Conservation (phyloP, 1,140 invertebrate species). For the Lasioglossum albipes region DNA sequence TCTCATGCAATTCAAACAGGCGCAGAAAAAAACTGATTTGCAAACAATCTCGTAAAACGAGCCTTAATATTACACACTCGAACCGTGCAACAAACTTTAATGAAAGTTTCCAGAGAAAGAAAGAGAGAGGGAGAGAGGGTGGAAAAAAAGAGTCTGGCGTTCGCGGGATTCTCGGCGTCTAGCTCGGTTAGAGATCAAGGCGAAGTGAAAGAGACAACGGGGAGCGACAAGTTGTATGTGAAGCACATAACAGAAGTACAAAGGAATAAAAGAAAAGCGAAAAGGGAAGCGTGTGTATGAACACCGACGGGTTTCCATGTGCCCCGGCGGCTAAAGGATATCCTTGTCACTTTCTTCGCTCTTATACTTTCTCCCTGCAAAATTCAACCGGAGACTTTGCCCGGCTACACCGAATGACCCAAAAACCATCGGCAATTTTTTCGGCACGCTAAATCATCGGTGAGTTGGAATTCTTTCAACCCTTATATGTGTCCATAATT, state of each 20-base stretch:
- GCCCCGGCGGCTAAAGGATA: constrained; percentile 23
- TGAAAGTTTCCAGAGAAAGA: background rate
- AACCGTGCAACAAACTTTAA: constrained; percentile 15
- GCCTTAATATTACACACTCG: background rate
- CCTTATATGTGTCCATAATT: too few relatives aligned
- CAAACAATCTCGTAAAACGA: background rate
- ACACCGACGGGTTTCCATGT: constrained; percentile 21
- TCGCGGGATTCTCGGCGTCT: background rate
- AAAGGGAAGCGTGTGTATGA: background rate
- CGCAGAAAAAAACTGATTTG: background rate
- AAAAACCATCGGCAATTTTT: background rate
- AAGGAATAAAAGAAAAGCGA: constrained; percentile 19
- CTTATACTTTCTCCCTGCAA: constrained; percentile 28
- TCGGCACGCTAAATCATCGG: too few relatives aligned
- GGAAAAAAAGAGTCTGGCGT: background rate
- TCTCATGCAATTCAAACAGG: constrained; percentile 2
- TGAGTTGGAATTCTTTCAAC: too few relatives aligned
- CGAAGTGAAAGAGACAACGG: constrained; percentile 44
- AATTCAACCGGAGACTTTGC: constrained; percentile 17
- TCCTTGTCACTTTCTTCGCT: constrained; percentile 41
- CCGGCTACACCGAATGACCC: background rate
- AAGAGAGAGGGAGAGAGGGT: too few relatives aligned
- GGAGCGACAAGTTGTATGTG: constrained; percentile 17
- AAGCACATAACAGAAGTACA: constrained; percentile 3
- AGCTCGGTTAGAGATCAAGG: constrained; percentile 34